A percentile compares a stretch with the other conserved stretches of the same genome.
Conservation (phyloP, 2,888 invertebrate species). For the Phortica magna region DNA sequence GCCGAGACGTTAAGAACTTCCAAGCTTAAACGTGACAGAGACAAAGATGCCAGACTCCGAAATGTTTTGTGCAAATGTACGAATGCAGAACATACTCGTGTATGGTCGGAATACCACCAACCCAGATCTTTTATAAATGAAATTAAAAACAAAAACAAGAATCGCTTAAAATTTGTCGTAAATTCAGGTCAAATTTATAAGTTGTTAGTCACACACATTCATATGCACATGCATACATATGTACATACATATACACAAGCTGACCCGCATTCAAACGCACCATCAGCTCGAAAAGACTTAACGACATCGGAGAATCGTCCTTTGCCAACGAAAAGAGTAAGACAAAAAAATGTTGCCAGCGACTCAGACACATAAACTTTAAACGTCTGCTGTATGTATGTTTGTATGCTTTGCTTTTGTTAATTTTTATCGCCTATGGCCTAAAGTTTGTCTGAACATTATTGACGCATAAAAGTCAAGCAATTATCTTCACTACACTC, state of each 20-base stretch:
- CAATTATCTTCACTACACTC: background rate
- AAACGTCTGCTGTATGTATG: constrained; percentile 15
- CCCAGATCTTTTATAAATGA: background rate
- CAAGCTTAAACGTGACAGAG: no score
- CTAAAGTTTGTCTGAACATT: constrained; percentile 9
- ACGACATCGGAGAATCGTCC: background rate
- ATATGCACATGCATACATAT: background rate
- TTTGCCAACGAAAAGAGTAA: background rate
- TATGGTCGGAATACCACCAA: no score
- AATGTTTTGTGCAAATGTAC: no score
- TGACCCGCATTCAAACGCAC: background rate
- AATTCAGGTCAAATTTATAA: background rate
- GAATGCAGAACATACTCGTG: no score
- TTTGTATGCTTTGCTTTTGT: constrained; percentile 5
- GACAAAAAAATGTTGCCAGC: background rate
- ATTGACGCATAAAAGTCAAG: background rate
- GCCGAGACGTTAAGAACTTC: background rate
- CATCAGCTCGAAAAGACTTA: background rate
- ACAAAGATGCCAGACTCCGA: no score
- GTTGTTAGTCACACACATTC: background rate
- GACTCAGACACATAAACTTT: constrained; percentile 26
- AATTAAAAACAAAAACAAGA: background rate
- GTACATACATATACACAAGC: background rate
- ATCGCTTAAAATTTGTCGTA: background rate
- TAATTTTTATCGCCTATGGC: constrained; percentile 1